A percentile compares a stretch with the other conserved stretches of the same genome.
These are phyloP conservation scores for Drosophila parthenogenetica DNA, from an alignment of 2,888 invertebrate genomes.

Conservation along the genomic window DNA sequence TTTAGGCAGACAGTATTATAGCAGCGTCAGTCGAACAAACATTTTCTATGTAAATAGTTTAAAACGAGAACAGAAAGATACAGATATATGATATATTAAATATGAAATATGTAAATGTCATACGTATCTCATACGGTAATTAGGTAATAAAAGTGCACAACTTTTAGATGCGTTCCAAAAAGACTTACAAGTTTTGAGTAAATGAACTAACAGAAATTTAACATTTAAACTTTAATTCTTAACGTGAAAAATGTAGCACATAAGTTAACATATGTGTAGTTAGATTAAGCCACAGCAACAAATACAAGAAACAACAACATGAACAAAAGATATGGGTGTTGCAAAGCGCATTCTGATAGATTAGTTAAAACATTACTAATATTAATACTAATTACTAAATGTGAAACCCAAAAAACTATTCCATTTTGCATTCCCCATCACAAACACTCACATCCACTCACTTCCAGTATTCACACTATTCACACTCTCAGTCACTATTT, in stretches of 20 bases:
- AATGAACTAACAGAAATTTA: conserved; percentile 35
- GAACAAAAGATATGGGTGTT: conserved; percentile 30
- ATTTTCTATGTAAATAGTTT: conserved; percentile 69
- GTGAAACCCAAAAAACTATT: conserved; percentile 24
- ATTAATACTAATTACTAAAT: conserved; percentile 36
- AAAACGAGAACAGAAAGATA: not conserved
- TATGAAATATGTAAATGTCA: conserved; percentile 57
- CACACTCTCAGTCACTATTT: conserved; percentile 39
- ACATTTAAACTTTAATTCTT: conserved; percentile 39
- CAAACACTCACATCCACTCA: conserved; percentile 36
- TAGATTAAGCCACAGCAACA: conserved; percentile 47
- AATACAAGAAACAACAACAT: conserved; percentile 6
- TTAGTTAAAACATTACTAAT: conserved; percentile 56
- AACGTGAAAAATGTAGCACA: conserved; percentile 52
- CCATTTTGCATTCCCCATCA: conserved; percentile 46
- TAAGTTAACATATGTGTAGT: conserved; percentile 72
- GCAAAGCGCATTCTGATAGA: conserved; percentile 53
- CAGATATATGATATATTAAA: conserved; percentile 23
- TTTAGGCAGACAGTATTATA: conserved; percentile 52
- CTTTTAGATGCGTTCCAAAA: conserved; percentile 74
- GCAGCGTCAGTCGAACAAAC: conserved; percentile 24
- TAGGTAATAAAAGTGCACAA: conserved; percentile 68
- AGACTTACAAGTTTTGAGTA: conserved; percentile 74
- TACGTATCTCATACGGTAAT: conserved; percentile 33
- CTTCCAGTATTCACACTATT: conserved; percentile 11